Evolutionary conservation across 2,113 vertebrate species (phyloP).

Genomic region (Sporophila hypoxantha): DNA sequence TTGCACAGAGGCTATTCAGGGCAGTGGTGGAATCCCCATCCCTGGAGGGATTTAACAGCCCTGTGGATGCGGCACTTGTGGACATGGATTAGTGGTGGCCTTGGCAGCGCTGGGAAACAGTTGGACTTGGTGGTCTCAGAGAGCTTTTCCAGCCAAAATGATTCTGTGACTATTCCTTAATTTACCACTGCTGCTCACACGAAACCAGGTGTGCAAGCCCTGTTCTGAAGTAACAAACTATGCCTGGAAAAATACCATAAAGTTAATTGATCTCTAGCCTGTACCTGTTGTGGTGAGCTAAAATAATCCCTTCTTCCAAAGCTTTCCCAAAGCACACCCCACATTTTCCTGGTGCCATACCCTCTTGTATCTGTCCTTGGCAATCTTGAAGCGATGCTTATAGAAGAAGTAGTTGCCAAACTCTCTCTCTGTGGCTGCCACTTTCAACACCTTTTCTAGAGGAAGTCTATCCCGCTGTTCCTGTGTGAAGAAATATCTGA

Average conservation of each 20-base stretch:
- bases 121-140: neutral
- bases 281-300: neutral
- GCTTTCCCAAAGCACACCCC: neutral
- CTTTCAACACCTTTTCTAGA: conserved; percentile 75
- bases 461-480: conserved; percentile 74
- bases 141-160: neutral
- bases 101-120: neutral
- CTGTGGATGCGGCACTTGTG: neutral
- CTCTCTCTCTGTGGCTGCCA: conserved; percentile 73
- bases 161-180: neutral
- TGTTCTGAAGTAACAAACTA: neutral
- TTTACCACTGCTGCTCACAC: neutral
- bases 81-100: neutral
- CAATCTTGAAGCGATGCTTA: conserved; percentile 67
- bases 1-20: neutral
- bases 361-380: conserved; percentile 84
- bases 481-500: conserved; percentile 55
- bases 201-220: neutral
- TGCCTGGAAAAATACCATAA: neutral
- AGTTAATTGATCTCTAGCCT: neutral
- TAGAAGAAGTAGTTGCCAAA: conserved; percentile 89
- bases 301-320: neutral
- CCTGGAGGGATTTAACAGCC: neutral
- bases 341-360: conserved; percentile 51
- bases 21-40: neutral